Conservation (phyloP, 2,113 vertebrate species). For the Podarcis raffonei region DNA sequence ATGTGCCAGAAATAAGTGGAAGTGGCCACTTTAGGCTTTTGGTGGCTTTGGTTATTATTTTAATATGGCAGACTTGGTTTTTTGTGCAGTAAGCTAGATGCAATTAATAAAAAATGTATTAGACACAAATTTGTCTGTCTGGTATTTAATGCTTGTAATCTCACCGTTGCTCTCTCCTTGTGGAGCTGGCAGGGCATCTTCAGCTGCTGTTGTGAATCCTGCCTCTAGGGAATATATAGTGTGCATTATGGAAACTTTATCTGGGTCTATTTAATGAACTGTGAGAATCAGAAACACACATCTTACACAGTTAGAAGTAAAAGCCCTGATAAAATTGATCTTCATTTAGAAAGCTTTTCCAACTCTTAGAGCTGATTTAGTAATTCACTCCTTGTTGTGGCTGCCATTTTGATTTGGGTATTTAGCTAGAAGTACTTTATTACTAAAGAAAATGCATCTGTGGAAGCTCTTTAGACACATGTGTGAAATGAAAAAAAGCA, state of each 20-base stretch:
- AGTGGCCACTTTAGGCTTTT: not conserved
- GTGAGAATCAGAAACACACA: slow-evolving; percentile 59
- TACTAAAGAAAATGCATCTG: not conserved
- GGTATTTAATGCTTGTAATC: slow-evolving; percentile 37
- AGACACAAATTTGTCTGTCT: slow-evolving; percentile 6
- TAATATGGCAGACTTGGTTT: slow-evolving; percentile 13
- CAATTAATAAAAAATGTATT: slow-evolving; percentile 51
- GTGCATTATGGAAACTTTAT: slow-evolving; percentile 48
- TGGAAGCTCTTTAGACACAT: not conserved
- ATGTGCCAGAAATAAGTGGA: slow-evolving; percentile 4
- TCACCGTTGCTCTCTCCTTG: slow-evolving; percentile 45
- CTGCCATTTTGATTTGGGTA: slow-evolving; percentile 26
- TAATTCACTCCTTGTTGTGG: not conserved
- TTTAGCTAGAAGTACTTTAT: not conserved
- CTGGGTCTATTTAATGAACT: slow-evolving; percentile 61
- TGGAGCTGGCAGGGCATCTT: slow-evolving; percentile 44
- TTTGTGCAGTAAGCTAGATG: slow-evolving; percentile 37
- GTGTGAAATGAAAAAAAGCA: not conserved
- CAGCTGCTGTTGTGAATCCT: slow-evolving; percentile 51
- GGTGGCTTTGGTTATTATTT: slow-evolving; percentile 12
- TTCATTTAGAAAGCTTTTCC: slow-evolving; percentile 30
- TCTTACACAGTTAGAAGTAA: slow-evolving; percentile 62
- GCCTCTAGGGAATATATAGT: slow-evolving; percentile 53
- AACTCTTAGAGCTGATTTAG: slow-evolving; percentile 36
- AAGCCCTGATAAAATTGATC: slow-evolving; percentile 53